Evolutionary conservation across 1,140 invertebrate genomes (phyloP).

Genomic region (Meloidogyne chitwoodi): DNA sequence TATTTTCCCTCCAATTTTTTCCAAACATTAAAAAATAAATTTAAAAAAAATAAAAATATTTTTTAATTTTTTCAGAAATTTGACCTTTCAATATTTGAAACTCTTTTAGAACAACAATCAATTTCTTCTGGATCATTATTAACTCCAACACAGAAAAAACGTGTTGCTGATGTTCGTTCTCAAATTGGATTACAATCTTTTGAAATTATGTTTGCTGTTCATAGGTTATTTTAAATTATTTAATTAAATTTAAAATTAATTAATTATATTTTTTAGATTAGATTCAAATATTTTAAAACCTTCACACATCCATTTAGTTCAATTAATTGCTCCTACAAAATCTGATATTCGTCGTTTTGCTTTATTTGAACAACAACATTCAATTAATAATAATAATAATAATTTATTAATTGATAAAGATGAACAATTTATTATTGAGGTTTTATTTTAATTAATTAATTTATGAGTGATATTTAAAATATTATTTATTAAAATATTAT

Average conservation of each 20-base stretch:
- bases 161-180: slow-evolving; percentile 11
- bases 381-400: background rate
- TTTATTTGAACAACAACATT: slow-evolving; percentile 20
- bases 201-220: slow-evolving; percentile 36
- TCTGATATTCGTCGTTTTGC: slow-evolving; percentile 33
- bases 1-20: too few species aligned
- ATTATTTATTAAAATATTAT: too few species aligned
- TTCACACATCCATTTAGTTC: slow-evolving; percentile 21
- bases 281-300: slow-evolving; percentile 28
- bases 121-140: slow-evolving; percentile 8
- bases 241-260: too few species aligned
- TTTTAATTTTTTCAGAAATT: slow-evolving; percentile 21
- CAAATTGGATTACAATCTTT: slow-evolving; percentile 31
- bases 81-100: slow-evolving; percentile 10
- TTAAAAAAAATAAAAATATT: too few species aligned
- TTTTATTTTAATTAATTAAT: too few species aligned
- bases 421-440: slow-evolving; percentile 41
- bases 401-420: slow-evolving; percentile 26
- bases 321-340: slow-evolving; percentile 32
- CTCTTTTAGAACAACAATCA: background rate
- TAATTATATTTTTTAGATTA: slow-evolving; percentile 4
- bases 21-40: too few species aligned
- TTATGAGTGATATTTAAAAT: too few species aligned
- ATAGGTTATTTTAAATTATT: background rate
- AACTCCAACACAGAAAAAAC: slow-evolving; percentile 5